Evolutionary conservation across 2,888 invertebrate species (phyloP).

Genomic region (Papilio demoleus): DNA sequence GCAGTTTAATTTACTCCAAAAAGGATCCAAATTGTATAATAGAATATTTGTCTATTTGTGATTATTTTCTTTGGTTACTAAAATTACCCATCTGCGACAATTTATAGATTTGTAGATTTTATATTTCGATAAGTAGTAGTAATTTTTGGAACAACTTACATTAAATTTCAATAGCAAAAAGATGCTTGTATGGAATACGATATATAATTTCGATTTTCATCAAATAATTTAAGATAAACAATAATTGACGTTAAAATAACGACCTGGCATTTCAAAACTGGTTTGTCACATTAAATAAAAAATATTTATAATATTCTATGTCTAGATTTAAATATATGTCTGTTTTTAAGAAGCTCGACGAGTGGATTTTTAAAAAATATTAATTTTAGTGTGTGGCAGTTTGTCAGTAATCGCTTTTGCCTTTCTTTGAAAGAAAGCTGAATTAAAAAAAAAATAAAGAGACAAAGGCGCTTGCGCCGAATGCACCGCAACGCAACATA

Average conservation of each 20-base stretch:
- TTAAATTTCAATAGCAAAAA: too few species aligned
- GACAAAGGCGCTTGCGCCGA: constrained; percentile 29
- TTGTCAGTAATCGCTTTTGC: constrained; percentile 17
- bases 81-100: neutral
- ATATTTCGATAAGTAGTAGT: too few species aligned
- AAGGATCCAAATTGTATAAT: neutral
- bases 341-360: neutral
- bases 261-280: constrained; percentile 25
- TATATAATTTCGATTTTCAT: neutral
- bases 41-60: neutral
- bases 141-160: too few species aligned
- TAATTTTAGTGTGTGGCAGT: neutral
- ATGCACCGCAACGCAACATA: constrained; percentile 28
- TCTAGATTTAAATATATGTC: constrained; percentile 5
- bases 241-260: neutral
- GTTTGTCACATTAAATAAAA: constrained; percentile 19
- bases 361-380: neutral
- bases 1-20: too few species aligned
- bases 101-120: neutral
- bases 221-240: neutral
- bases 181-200: neutral
- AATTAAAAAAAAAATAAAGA: constrained; percentile 29
- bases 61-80: neutral
- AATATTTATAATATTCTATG: constrained; percentile 3
- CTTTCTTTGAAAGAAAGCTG: neutral